Conservation (phyloP, 2,113 vertebrate species). For the Xiphophorus maculatus region DNA sequence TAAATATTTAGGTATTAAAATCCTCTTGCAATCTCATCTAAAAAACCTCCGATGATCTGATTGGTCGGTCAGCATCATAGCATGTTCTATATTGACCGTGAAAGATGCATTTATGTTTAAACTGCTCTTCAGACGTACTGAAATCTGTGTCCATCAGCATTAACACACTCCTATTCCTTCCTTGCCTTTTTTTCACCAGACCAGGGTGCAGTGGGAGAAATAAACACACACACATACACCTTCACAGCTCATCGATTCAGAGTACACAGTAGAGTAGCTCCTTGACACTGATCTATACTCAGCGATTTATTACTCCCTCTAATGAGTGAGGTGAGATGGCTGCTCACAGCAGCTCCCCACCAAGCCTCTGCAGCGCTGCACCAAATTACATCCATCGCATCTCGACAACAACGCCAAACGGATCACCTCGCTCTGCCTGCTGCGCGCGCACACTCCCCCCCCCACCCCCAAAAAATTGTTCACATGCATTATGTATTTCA, state of each 20-base stretch:
- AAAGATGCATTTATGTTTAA: too few species aligned
- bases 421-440: slow-evolving; percentile 12
- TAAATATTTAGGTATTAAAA: too few species aligned
- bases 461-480: neutral
- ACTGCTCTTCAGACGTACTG: neutral
- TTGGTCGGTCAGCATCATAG: too few species aligned
- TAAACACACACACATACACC: slow-evolving; percentile 15
- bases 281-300: slow-evolving; percentile 68
- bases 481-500: neutral
- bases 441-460: neutral
- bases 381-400: slow-evolving; percentile 44
- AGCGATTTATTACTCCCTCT: slow-evolving; percentile 65
- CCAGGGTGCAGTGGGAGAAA: neutral
- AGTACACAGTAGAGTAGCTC: slow-evolving; percentile 47
- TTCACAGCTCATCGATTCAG: slow-evolving; percentile 34
- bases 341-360: slow-evolving; percentile 42
- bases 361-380: slow-evolving; percentile 53
- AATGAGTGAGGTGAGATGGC: slow-evolving; percentile 66
- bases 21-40: too few species aligned
- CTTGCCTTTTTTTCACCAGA: slow-evolving; percentile 1
- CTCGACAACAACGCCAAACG: slow-evolving; percentile 23
- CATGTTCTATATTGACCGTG: too few species aligned
- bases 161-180: neutral
- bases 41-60: too few species aligned
- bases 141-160: neutral